Conservation (phyloP, 2,888 invertebrate species). For the Erpobdella octoculata region DNA sequence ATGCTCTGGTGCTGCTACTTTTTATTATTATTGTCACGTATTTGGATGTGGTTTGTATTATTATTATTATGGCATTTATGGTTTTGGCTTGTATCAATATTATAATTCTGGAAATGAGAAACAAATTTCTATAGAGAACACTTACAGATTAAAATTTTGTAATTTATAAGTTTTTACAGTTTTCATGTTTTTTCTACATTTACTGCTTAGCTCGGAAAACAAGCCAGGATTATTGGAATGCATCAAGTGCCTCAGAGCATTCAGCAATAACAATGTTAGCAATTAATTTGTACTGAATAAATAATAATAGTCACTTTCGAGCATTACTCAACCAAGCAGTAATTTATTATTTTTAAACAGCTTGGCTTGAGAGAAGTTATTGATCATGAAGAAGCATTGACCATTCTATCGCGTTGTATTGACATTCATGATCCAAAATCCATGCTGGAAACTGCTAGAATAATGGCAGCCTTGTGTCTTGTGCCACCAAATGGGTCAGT, state of each 20-base stretch:
- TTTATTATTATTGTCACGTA: too few species aligned
- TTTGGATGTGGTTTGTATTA: too few species aligned
- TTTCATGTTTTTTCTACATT: too few species aligned
- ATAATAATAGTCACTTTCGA: neutral
- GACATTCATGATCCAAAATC: slow-evolving; percentile 74
- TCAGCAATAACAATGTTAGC: slow-evolving; percentile 55
- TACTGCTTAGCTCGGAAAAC: slow-evolving; percentile 36
- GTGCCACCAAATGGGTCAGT: slow-evolving; percentile 69
- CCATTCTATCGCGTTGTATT: slow-evolving; percentile 62
- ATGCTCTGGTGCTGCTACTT: too few species aligned
- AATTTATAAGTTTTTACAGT: too few species aligned
- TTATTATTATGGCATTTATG: too few species aligned
- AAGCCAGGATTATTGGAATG: slow-evolving; percentile 60
- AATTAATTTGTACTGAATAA: neutral
- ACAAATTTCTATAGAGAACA: too few species aligned
- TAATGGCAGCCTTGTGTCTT: slow-evolving; percentile 75
- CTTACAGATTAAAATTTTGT: too few species aligned
- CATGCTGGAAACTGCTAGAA: slow-evolving; percentile 80
- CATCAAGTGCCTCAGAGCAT: slow-evolving; percentile 80
- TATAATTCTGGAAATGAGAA: too few species aligned
- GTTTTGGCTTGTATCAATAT: too few species aligned
- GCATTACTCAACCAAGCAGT: neutral
- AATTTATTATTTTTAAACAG: slow-evolving; percentile 40
- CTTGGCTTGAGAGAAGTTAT: slow-evolving; percentile 81
- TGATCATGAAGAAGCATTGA: slow-evolving; percentile 69